A percentile compares a stretch with the other conserved stretches of the same genome.
phyloP scores from a whole-genome alignment of 2,888 invertebrate species.

The Hyalella azteca region DNA sequence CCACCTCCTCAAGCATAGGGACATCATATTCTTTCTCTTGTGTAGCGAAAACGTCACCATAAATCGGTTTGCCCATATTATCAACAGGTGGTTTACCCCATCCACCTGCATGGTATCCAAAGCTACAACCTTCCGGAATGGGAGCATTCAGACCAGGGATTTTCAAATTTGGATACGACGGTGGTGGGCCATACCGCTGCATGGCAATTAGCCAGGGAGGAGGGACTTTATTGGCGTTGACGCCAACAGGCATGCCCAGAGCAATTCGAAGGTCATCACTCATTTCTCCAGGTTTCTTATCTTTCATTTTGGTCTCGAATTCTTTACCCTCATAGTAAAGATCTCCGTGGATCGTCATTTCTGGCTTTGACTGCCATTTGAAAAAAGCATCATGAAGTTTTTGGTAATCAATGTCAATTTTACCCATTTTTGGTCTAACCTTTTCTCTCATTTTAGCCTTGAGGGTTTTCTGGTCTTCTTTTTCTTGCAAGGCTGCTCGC shows the following conservation, averaged over 20 bases:
- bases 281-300: conserved; percentile 98
- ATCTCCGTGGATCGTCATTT: conserved; percentile 98
- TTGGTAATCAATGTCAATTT: conserved; percentile 99
- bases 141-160: conserved; percentile 97
- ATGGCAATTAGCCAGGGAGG: conserved; percentile 97
- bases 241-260: conserved; percentile 97
- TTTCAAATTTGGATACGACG: conserved; percentile 97
- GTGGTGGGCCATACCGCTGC: conserved; percentile 98
- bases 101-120: conserved; percentile 98
- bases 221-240: conserved; percentile 84
- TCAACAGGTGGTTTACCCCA: conserved; percentile 99
- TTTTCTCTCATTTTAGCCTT: conserved; percentile 98
- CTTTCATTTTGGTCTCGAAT: conserved; percentile 94
- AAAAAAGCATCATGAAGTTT: conserved; percentile 99
- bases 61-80: conserved; percentile 94
- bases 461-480: conserved; percentile 85
- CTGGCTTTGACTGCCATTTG: conserved; percentile 99
- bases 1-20: conserved; percentile 76
- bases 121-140: conserved; percentile 95
- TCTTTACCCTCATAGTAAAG: conserved; percentile 99
- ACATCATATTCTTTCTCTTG: conserved; percentile 60
- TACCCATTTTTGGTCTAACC: conserved; percentile 95
- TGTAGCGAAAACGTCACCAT: conserved; percentile 98
- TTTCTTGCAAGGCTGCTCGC: conserved; percentile 96
- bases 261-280: conserved; percentile 95